phyloP scores from a whole-genome alignment of 2,113 vertebrate genomes.

The Xyrauchen texanus region DNA sequence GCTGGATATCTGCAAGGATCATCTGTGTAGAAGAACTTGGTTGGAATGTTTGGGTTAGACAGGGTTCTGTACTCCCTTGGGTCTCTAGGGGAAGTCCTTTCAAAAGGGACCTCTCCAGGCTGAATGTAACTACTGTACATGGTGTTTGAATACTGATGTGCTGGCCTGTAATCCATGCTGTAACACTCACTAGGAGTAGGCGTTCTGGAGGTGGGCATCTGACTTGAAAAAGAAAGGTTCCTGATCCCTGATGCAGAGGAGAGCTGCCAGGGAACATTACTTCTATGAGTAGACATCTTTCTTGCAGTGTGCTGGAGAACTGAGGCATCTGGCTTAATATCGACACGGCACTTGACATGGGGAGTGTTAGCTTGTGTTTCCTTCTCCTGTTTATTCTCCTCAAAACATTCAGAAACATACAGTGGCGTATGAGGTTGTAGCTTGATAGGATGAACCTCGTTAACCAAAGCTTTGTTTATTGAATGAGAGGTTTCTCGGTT shows the following conservation, averaged over 20 bases:
- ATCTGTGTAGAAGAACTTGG: slow-evolving; percentile 88
- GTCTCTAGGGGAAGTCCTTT: slow-evolving; percentile 75
- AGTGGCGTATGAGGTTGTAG: slow-evolving; percentile 89
- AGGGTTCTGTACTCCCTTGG: slow-evolving; percentile 80
- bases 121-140: slow-evolving; percentile 74
- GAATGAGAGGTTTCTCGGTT: slow-evolving; percentile 70
- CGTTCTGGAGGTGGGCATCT: slow-evolving; percentile 77
- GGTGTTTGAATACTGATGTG: slow-evolving; percentile 74
- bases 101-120: slow-evolving; percentile 68
- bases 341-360: slow-evolving; percentile 90
- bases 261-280: slow-evolving; percentile 76
- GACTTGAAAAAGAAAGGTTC: slow-evolving; percentile 81
- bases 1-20: slow-evolving; percentile 77
- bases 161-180: slow-evolving; percentile 80
- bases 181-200: slow-evolving; percentile 89
- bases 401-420: slow-evolving; percentile 83
- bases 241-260: slow-evolving; percentile 70
- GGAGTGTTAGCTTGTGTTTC: slow-evolving; percentile 70
- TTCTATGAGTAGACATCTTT: slow-evolving; percentile 63
- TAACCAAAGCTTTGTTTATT: slow-evolving; percentile 79
- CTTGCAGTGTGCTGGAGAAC: slow-evolving; percentile 82
- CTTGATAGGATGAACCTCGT: slow-evolving; percentile 94
- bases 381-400: slow-evolving; percentile 72
- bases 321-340: slow-evolving; percentile 90
- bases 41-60: slow-evolving; percentile 79